These are phyloP conservation scores for Eclectus roratus DNA, from an alignment of 2,113 vertebrate genomes.

Conservation along the genomic window DNA sequence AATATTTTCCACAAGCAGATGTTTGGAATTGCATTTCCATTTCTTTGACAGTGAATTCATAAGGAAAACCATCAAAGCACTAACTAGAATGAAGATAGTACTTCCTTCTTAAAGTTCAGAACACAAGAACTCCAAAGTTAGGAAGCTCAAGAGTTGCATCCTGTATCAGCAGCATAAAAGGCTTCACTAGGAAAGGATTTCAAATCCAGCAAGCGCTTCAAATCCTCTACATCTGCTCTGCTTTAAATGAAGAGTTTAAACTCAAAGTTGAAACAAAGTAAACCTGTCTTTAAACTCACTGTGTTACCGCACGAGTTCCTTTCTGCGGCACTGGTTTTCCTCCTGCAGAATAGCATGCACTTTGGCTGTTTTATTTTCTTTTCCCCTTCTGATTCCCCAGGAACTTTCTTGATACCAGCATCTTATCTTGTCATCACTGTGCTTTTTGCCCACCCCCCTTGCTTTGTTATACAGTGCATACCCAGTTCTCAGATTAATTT, in stretches of 20 bases:
- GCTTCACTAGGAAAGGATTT: not conserved
- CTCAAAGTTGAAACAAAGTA: not conserved
- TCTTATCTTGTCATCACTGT: not conserved
- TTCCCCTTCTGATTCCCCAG: not conserved
- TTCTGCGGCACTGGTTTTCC: not conserved
- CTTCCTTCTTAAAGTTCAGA: not conserved
- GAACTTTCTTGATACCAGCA: not conserved
- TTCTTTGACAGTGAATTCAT: not conserved
- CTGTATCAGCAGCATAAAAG: not conserved
- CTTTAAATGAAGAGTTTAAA: not conserved
- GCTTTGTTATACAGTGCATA: not conserved
- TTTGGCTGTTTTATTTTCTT: not conserved
- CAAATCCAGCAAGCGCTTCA: not conserved
- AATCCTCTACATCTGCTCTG: not conserved
- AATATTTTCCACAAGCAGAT: not conserved
- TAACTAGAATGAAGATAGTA: fast-evolving
- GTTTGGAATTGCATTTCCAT: not conserved
- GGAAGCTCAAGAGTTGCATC: not conserved
- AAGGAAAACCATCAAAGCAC: not conserved
- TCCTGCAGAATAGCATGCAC: not conserved
- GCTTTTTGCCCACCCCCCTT: not conserved
- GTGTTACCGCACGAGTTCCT: not conserved
- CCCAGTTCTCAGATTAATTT: not conserved
- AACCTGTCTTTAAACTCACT: not conserved
- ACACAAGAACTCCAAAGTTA: not conserved